Base-by-base conservation (phyloP, 2,888 invertebrate genomes). In the Chironomus riparius region DNA sequence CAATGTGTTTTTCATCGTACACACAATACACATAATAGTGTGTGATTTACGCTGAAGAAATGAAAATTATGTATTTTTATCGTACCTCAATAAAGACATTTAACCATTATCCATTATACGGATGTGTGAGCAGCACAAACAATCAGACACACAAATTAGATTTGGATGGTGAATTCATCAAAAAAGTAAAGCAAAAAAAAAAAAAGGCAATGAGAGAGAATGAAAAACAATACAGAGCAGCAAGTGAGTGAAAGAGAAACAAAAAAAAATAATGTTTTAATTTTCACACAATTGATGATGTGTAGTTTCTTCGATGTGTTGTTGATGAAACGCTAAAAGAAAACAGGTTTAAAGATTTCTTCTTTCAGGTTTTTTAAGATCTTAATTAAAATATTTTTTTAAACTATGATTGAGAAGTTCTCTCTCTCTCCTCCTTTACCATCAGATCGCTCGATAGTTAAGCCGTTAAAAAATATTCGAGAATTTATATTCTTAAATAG, bases 241-340 rank as follows among this genome's bases (percentile, higher is more conserved):
- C 13, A 5, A 22, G 65, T 21, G 62, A 62, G 62, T 62, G 21
- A 62, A 18, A 62, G 62, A 62, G 62, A 62, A 18, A 21, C 15
- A 62, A 48, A 21, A 72, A 15, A 72, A 72, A 72, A 72, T 72
- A 72, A 72, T 72, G 72, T 72, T 72, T 72, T 72, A 72, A 72
- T 72, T 72, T 72, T 72, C 72, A 72, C 72, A 62, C 72, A 72
- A 72, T 72, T 61, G 62, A 72, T 72, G 71, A 71, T 71, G 71
- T 71, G 71, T 71, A 18, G 56, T 56, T 56, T 18, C 65, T 61
- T 72, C 72, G 47, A 61, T 72, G 72, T 56, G 50, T 65, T 61
- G 70, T 70, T 56, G 56, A 56, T 56, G 56, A 56, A 21, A 38
- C 68, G 68, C 47, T 38, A 7, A 13, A 7, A 15, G 56, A 48